Evolutionary conservation across 1,140 invertebrate species (phyloP).

Genomic region (Phortica variegata): DNA sequence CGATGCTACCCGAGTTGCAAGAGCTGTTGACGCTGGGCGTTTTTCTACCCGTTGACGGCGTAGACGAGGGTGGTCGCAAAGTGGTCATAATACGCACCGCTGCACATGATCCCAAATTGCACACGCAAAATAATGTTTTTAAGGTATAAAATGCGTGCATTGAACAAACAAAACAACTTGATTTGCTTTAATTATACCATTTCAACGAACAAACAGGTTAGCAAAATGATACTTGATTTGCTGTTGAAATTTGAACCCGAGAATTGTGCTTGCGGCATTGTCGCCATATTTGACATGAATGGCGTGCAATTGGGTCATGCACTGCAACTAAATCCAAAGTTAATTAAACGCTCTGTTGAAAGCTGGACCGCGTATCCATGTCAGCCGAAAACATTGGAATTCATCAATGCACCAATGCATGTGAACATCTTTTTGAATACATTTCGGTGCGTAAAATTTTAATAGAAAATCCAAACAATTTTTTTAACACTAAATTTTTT

Average conservation of each 20-base stretch:
- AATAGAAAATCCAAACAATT: too few species aligned
- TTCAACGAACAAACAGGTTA: too few species aligned
- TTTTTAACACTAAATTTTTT: neutral
- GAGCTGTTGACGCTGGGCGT: constrained; percentile 63
- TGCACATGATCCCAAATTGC: constrained; percentile 61
- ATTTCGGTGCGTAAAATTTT: constrained; percentile 58
- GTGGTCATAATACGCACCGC: constrained; percentile 63
- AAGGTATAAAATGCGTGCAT: too few species aligned
- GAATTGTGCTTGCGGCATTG: constrained; percentile 63
- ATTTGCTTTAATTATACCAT: too few species aligned
- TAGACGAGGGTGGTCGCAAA: constrained; percentile 59
- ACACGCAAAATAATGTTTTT: constrained; percentile 62
- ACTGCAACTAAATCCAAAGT: constrained; percentile 61
- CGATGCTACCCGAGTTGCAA: constrained; percentile 60
- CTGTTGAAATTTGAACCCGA: constrained; percentile 58
- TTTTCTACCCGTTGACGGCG: constrained; percentile 62
- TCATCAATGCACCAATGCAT: constrained; percentile 69
- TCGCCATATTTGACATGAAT: constrained; percentile 64
- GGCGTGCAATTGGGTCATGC: constrained; percentile 64
- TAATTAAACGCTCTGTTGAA: constrained; percentile 62
- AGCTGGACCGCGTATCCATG: constrained; percentile 73
- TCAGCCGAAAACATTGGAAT: constrained; percentile 68
- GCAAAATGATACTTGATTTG: constrained; percentile 64
- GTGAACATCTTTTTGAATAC: constrained; percentile 70
- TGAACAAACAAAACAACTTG: too few species aligned